phyloP scores from a whole-genome alignment of 2,888 invertebrate species.

The Torymus texanus region DNA sequence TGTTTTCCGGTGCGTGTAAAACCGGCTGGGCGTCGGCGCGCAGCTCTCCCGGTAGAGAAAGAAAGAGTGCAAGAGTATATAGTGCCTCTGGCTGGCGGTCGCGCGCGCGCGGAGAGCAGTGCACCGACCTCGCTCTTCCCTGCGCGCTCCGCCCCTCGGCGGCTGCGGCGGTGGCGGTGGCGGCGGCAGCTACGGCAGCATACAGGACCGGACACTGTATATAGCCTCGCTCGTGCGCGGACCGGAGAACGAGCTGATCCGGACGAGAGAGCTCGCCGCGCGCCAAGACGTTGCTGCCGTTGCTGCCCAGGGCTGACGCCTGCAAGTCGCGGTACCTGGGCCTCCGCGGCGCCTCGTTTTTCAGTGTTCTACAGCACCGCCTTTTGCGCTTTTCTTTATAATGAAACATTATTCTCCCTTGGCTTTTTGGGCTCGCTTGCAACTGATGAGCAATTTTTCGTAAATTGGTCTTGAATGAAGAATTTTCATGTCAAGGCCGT shows the following conservation, averaged over 20 bases:
- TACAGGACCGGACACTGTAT: too few relatives aligned
- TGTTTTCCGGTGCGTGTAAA: slow-evolving; percentile 63
- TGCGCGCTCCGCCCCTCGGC: slow-evolving; percentile 43
- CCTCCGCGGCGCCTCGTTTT: neutral
- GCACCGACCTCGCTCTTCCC: slow-evolving; percentile 60
- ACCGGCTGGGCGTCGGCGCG: slow-evolving; percentile 71
- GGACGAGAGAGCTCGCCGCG: too few relatives aligned
- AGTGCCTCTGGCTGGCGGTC: slow-evolving; percentile 70
- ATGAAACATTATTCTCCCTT: too few relatives aligned
- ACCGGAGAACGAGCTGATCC: too few relatives aligned
- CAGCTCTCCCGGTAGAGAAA: neutral
- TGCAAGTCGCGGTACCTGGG: neutral
- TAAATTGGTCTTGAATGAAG: too few relatives aligned
- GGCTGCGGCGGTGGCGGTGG: slow-evolving; percentile 14
- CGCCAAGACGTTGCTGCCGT: too few relatives aligned
- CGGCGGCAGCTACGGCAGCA: neutral
- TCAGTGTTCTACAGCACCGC: too few relatives aligned
- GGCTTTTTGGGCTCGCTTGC: too few relatives aligned
- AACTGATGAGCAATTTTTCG: too few relatives aligned
- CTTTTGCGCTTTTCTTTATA: too few relatives aligned
- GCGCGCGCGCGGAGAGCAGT: slow-evolving; percentile 62
- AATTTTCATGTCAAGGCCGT: too few relatives aligned
- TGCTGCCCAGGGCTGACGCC: neutral
- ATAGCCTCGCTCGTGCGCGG: too few relatives aligned
- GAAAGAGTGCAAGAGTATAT: slow-evolving; percentile 53